Conservation (phyloP, 2,797 vertebrate species). For the Rhinichthys osculus region DNA sequence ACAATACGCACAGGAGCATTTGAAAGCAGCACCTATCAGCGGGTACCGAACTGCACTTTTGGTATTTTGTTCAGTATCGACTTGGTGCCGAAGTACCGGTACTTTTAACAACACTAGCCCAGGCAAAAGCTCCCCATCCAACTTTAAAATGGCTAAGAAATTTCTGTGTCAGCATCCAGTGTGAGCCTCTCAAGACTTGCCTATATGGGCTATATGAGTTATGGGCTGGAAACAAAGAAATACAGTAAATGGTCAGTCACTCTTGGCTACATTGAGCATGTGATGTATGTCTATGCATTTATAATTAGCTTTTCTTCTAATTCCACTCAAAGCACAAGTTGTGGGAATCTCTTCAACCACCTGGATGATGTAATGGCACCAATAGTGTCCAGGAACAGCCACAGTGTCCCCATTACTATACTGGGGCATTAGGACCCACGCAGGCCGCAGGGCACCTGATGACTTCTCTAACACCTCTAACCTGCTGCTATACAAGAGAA, state of each 20-base stretch:
- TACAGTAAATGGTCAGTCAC: background rate
- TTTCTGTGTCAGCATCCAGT: background rate
- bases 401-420: background rate
- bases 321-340: background rate
- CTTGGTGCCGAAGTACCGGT: background rate
- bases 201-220: background rate
- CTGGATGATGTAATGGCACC: conserved; percentile 9
- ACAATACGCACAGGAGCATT: background rate
- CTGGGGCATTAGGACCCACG: background rate
- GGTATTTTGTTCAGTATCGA: background rate
- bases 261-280: background rate
- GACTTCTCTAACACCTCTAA: background rate
- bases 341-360: background rate
- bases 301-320: background rate
- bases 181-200: background rate
- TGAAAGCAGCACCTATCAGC: background rate
- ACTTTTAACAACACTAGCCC: background rate
- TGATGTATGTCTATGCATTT: background rate
- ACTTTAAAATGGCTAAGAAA: background rate
- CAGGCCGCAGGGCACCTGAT: background rate
- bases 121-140: background rate
- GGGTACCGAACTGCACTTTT: background rate
- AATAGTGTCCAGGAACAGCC: background rate
- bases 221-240: background rate
- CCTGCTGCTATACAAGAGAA: conserved; percentile 34